Base-by-base conservation (phyloP, 1,140 invertebrate species). In the Atta texana region DNA sequence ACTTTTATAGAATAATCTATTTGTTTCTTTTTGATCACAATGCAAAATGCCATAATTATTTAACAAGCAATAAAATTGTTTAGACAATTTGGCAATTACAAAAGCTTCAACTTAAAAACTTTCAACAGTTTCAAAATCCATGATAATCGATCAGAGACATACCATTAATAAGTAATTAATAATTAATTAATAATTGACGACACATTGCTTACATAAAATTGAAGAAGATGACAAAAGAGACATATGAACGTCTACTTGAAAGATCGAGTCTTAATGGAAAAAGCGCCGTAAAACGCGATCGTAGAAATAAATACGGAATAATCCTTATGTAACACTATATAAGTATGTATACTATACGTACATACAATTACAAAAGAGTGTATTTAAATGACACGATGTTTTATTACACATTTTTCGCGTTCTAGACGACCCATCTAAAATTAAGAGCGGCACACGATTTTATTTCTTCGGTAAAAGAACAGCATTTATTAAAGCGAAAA, bases 231-330 rank as follows among this genome's bases (percentile, higher is more conserved):
- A 78, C 18, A n/a, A 64, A 34, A 21, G 51, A n/a, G 24, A 81
- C 7, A 6, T 84, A 74, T 21, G 5, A 55, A 80, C 63, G 44
- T 68, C 49, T 16, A 84, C 14, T 74, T 61, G 55, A 74, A 61
- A 84, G 12, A 49, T 80, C 28, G 28, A 80, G 61, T 2, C 39
- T 86, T 80, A 61, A 71, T 78, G 66, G 81, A 86, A 86, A 86
- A 86, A 31, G 39, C 21, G 78, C 16, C 66, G 72, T 82, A 59
- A 87, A 87, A 55, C 66, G 51, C 63, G 57, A 69, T 88, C 64
- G 28, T 90, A 87, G 85, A 87, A 91, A 91, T 91, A 91, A 91
- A 91, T 91, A 91, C 74, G 59, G 78, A 90, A 90, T 66, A 74
- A 88, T 81, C 39, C 86, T 88, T 88, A 75, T 51, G 21, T 74